Evolutionary conservation across 2,888 invertebrate genomes (phyloP).

Genomic region (Pemphredon lugubris): DNA sequence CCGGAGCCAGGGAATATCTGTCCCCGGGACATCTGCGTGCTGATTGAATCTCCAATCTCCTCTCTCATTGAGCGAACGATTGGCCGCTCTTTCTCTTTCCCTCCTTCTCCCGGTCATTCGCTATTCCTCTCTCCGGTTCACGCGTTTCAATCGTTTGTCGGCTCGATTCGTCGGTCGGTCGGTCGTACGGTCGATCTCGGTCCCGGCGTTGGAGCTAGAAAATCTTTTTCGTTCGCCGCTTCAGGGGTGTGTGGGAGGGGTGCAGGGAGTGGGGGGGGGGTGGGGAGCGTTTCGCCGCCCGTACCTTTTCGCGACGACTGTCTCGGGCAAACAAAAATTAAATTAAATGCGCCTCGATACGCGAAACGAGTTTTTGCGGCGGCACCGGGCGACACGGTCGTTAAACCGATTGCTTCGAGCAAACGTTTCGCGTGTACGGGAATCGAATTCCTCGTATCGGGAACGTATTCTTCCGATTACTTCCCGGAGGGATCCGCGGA

Average conservation of each 20-base stretch:
- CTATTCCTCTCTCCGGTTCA: conserved; percentile 33
- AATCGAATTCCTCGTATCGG: background rate
- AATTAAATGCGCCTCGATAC: conserved; percentile 38
- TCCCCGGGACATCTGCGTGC: conserved; percentile 81
- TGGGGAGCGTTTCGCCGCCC: too few species aligned
- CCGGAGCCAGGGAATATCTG: conserved; percentile 80
- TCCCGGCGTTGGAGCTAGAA: conserved; percentile 15
- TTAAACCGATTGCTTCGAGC: conserved; percentile 49
- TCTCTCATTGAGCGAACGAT: conserved; percentile 75
- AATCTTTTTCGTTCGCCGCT: conserved; percentile 21
- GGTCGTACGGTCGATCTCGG: conserved; percentile 39
- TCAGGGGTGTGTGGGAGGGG: too few species aligned
- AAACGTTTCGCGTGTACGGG: conserved; percentile 11
- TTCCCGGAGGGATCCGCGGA: background rate
- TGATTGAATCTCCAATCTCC: conserved; percentile 81
- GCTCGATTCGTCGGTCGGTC: conserved; percentile 40
- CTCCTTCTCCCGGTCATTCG: conserved; percentile 48
- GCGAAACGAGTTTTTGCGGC: conserved; percentile 34
- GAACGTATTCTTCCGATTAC: background rate
- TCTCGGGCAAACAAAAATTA: conserved; percentile 38
- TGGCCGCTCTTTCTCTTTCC: conserved; percentile 67
- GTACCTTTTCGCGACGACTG: conserved; percentile 34
- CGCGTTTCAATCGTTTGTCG: conserved; percentile 53
- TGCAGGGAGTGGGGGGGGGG: too few species aligned
- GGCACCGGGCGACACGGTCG: conserved; percentile 25